A percentile compares a stretch with the other conserved stretches of the same genome.
phyloP scores from a whole-genome alignment of 2,888 invertebrate species.

The Melieria crassipennis region DNA sequence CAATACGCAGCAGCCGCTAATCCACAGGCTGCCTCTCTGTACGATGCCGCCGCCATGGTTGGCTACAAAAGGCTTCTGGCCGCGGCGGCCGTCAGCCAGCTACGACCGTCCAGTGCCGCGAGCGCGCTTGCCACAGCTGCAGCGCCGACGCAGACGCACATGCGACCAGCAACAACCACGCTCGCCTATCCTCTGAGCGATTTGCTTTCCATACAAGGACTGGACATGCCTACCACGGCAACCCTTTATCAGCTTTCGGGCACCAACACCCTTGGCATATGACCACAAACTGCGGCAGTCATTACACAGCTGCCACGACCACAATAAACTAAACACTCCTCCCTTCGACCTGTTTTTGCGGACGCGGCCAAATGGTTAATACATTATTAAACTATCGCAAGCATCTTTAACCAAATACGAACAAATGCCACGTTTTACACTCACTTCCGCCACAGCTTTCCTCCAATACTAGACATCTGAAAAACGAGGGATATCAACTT shows the following conservation, averaged over 20 bases:
- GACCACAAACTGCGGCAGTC: slow-evolving; percentile 69
- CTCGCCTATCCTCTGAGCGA: slow-evolving; percentile 77
- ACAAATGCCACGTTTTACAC: not conserved
- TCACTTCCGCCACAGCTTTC: not conserved
- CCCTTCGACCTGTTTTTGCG: not conserved
- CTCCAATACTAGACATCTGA: not conserved
- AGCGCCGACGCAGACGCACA: slow-evolving; percentile 64
- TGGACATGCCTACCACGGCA: slow-evolving; percentile 70
- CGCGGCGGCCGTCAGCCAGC: slow-evolving; percentile 63
- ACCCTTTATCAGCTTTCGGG: slow-evolving; percentile 79
- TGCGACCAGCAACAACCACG: slow-evolving; percentile 69
- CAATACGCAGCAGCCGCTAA: slow-evolving; percentile 72
- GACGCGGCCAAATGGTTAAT: slow-evolving; percentile 48
- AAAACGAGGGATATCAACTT: not conserved
- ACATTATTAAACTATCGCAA: slow-evolving; percentile 4
- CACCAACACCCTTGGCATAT: slow-evolving; percentile 76
- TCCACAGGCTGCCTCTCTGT: slow-evolving; percentile 66
- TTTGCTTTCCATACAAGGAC: slow-evolving; percentile 75
- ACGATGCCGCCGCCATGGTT: slow-evolving; percentile 64
- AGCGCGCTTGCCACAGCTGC: slow-evolving; percentile 45
- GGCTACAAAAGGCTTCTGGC: slow-evolving; percentile 65
- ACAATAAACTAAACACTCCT: slow-evolving; percentile 31
- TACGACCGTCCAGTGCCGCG: slow-evolving; percentile 61
- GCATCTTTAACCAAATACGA: slow-evolving; percentile 1
- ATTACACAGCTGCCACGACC: slow-evolving; percentile 57